These are phyloP conservation scores for Mactromeris polynyma DNA, from an alignment of 2,888 invertebrate species.

Conservation along the genomic window DNA sequence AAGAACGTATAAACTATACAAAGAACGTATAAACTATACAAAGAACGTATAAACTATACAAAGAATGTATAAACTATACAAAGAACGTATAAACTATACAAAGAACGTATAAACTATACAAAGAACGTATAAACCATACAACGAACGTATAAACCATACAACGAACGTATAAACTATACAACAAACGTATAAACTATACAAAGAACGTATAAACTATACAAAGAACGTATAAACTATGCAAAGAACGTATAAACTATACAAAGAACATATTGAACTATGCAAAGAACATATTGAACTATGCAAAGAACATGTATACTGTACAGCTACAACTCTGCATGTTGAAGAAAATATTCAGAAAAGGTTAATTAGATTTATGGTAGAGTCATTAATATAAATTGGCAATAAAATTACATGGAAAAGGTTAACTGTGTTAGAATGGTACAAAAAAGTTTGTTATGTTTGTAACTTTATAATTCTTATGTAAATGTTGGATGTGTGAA, in stretches of 20 bases:
- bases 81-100: too few species aligned
- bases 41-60: too few species aligned
- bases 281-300: too few species aligned
- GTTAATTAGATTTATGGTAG: neutral
- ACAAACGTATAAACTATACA: too few species aligned
- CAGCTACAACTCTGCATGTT: neutral
- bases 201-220: neutral
- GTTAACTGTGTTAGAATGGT: neutral
- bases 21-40: too few species aligned
- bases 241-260: neutral
- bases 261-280: neutral
- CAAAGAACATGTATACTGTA: neutral
- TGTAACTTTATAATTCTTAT: neutral
- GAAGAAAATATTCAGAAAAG: neutral
- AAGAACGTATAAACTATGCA: neutral
- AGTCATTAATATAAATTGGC: neutral
- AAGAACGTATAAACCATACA: too few species aligned
- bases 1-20: too few species aligned
- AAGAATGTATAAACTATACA: too few species aligned
- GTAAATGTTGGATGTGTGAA: neutral
- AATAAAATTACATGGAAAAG: neutral
- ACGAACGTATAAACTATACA: too few species aligned
- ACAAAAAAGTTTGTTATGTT: neutral
- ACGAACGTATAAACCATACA: too few species aligned
- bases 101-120: too few species aligned